Conservation (phyloP, 35 echinoderm and acorn worm genomes). For the Chiridota heheva region DNA sequence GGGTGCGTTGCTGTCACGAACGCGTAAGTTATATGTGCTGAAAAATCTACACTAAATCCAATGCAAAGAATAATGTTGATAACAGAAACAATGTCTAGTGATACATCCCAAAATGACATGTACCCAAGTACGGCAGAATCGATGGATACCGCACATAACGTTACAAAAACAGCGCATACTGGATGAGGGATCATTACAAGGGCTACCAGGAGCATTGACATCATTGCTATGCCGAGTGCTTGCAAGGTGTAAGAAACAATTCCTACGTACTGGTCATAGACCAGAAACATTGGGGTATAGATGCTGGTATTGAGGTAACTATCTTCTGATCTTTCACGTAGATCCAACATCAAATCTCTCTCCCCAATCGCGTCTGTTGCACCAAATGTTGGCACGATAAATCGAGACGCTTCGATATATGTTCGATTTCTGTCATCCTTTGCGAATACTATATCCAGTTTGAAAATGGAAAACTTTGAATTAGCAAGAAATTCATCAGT, state of each 20-base stretch:
- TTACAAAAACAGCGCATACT: slow-evolving; percentile 69
- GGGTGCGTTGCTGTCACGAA: slow-evolving; percentile 59
- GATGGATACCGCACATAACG: slow-evolving; percentile 59
- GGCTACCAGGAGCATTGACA: slow-evolving; percentile 73
- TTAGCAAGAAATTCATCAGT: slow-evolving; percentile 56
- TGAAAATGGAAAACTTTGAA: slow-evolving; percentile 47
- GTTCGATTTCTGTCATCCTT: slow-evolving; percentile 13
- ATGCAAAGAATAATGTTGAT: slow-evolving; percentile 79
- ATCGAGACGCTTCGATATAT: slow-evolving; percentile 45
- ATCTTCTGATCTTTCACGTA: slow-evolving; percentile 36
- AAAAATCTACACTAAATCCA: slow-evolving; percentile 88
- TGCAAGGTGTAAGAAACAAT: slow-evolving; percentile 55
- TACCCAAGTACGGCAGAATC: slow-evolving; percentile 75
- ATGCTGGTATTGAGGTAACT: slow-evolving; percentile 19
- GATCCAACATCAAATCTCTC: slow-evolving; percentile 47
- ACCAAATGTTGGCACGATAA: slow-evolving; percentile 50
- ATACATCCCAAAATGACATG: slow-evolving; percentile 66
- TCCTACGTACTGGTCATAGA: slow-evolving; percentile 67
- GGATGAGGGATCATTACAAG: slow-evolving; percentile 75
- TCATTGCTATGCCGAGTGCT: slow-evolving; percentile 60
- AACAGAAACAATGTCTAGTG: slow-evolving; percentile 70
- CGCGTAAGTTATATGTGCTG: slow-evolving; percentile 80
- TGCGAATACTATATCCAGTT: slow-evolving; percentile 63
- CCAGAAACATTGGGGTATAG: slow-evolving; percentile 70
- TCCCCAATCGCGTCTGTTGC: slow-evolving; percentile 44